Percentiles rank a stretch among this genome's conserved stretches.
Conservation (phyloP, 2,888 invertebrate species). For the Allophyes oxyacanthae region DNA sequence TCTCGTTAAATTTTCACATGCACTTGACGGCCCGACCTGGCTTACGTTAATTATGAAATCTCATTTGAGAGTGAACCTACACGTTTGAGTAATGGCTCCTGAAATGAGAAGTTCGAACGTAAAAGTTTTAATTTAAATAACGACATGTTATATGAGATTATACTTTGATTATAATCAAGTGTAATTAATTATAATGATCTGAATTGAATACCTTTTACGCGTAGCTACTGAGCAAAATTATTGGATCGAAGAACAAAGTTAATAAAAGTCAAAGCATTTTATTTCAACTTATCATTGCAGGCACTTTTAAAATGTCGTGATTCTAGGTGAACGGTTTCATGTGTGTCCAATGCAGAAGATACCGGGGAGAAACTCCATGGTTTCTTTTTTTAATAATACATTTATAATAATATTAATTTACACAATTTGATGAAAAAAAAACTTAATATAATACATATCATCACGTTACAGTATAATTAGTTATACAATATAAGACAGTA, state of each 20-base stretch:
- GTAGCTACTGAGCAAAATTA: slow-evolving; percentile 5
- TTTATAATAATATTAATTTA: too few relatives aligned
- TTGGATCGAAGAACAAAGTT: neutral
- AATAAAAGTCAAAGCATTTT: too few relatives aligned
- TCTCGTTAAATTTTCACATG: slow-evolving; percentile 89
- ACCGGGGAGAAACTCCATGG: too few relatives aligned
- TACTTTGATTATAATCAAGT: slow-evolving; percentile 50
- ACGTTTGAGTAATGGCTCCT: slow-evolving; percentile 84
- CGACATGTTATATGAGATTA: slow-evolving; percentile 47
- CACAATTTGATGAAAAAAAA: too few relatives aligned
- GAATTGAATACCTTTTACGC: slow-evolving; percentile 27
- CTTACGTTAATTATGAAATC: slow-evolving; percentile 89
- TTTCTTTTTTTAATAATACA: too few relatives aligned
- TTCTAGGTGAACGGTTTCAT: too few relatives aligned
- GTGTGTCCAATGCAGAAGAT: too few relatives aligned
- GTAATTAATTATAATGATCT: slow-evolving; percentile 29
- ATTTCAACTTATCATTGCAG: too few relatives aligned
- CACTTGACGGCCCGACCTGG: slow-evolving; percentile 86
- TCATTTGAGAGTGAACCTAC: slow-evolving; percentile 85
- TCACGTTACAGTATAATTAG: too few relatives aligned
- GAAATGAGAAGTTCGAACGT: slow-evolving; percentile 79
- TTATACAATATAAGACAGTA: too few relatives aligned
- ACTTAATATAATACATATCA: too few relatives aligned
- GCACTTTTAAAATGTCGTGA: too few relatives aligned
- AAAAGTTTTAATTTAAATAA: slow-evolving; percentile 77